Base-by-base conservation (phyloP, 2,113 vertebrate genomes). In the Parotia lawesii region DNA sequence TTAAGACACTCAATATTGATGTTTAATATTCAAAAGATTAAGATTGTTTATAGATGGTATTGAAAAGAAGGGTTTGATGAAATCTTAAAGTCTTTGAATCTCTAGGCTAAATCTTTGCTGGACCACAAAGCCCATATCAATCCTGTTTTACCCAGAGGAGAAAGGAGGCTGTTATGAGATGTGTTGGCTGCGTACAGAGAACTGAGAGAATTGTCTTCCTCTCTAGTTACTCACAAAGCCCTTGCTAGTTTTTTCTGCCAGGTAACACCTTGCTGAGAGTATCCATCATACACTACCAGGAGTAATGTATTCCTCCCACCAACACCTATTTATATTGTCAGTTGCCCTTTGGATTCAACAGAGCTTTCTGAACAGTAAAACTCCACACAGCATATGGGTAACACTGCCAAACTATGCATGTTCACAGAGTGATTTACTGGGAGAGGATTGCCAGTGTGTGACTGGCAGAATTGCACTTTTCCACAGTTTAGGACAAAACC, bases 271-370 rank as follows among this genome's bases (percentile, higher is more conserved):
- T 94, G 81, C 54, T 85, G 33, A 82, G 54, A 9, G 16, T 85
- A 72, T 65, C 37, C 42, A 80, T 29, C 60, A 16, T 51, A 47
- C 37, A 33, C 62, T 69, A 57, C 10, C 7, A 2, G 29, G 67
- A 93, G 67, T 87, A 96, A 89, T 5, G 0, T 85, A 61, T 94
- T 95, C 90, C 71, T 96, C 87, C 92, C 85, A 93, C 90, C 15
- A 70, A 10, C 48, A 92, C 40, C 85, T 92, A 77, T 86, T 93
- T 85, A 79, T 89, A 75, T 50, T 91, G 51, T 61, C 45, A 87
- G 38, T 69, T 3, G 1, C 87, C 71, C 66, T 62, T 91, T 92
- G 74, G n/a, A 79, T 94, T 89, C 60, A 67, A 23, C 25, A 65
- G 84, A 93, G 50, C 54, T 82, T 71, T 92, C 44, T 89, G 67